These are phyloP conservation scores for Gnathonemus echidnorhynchus DNA, from an alignment of 2,113 vertebrate species.

Conservation along the genomic window DNA sequence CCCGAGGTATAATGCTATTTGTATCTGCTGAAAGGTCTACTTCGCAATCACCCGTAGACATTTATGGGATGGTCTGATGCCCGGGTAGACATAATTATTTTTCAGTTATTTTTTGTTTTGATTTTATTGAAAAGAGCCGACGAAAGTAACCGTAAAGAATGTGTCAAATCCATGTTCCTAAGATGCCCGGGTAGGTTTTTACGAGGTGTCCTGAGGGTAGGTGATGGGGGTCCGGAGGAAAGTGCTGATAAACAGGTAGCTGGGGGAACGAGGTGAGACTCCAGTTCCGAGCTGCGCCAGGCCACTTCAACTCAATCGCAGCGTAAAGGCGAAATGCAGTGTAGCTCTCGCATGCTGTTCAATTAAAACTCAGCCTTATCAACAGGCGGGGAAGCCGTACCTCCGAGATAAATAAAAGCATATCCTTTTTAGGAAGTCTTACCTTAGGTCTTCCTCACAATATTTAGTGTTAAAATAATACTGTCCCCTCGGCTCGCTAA, in stretches of 20 bases:
- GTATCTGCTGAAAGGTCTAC: slow-evolving; percentile 40
- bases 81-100: slow-evolving; percentile 77
- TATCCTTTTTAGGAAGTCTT: slow-evolving; percentile 38
- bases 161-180: slow-evolving; percentile 61
- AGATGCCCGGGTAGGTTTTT: slow-evolving; percentile 72
- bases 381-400: slow-evolving; percentile 32
- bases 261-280: slow-evolving; percentile 65
- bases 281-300: slow-evolving; percentile 66
- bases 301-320: slow-evolving; percentile 47
- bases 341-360: slow-evolving; percentile 31
- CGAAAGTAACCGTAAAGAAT: slow-evolving; percentile 54
- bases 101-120: slow-evolving; percentile 89
- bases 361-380: slow-evolving; percentile 31
- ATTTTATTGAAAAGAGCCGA: slow-evolving; percentile 80
- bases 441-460: slow-evolving; percentile 52
- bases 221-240: slow-evolving; percentile 75
- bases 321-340: slow-evolving; percentile 24
- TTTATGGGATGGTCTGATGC: slow-evolving; percentile 63
- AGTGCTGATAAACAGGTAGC: slow-evolving; percentile 74
- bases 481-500: slow-evolving; percentile 47
- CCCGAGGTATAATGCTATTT: slow-evolving; percentile 39
- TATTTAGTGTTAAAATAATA: slow-evolving; percentile 21
- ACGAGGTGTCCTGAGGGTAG: slow-evolving; percentile 83
- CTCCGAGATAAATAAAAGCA: slow-evolving; percentile 31
- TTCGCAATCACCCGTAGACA: slow-evolving; percentile 57